Evolutionary conservation across 2,888 invertebrate genomes (phyloP).

Genomic region (Listrodromus nycthemerus): DNA sequence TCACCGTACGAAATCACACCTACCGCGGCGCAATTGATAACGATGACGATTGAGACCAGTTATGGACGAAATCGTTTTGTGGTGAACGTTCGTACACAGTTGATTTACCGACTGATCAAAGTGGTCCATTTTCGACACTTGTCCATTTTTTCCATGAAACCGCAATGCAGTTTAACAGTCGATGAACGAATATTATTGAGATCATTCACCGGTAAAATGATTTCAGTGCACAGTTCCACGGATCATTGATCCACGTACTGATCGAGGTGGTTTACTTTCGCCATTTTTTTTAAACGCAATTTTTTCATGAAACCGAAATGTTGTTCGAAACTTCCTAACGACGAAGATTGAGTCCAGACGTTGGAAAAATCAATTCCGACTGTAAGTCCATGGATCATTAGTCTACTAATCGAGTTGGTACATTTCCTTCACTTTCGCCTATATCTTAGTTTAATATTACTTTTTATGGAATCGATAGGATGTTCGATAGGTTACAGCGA

Average conservation of each 20-base stretch:
- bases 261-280: neutral
- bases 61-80: neutral
- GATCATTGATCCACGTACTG: too few species aligned
- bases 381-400: too few species aligned
- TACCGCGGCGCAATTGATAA: neutral
- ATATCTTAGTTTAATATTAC: too few species aligned
- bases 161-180: neutral
- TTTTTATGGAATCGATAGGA: too few species aligned
- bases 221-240: too few species aligned
- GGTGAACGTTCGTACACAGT: too few species aligned
- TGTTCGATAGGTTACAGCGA: too few species aligned
- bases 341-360: neutral
- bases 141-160: neutral
- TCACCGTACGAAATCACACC: neutral
- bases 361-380: too few species aligned
- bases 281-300: neutral
- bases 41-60: neutral
- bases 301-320: neutral
- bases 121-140: neutral
- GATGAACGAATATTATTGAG: neutral
- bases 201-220: too few species aligned
- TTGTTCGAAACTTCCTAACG: neutral
- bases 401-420: too few species aligned
- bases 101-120: too few species aligned
- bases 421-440: too few species aligned